A percentile compares a stretch with the other conserved stretches of the same genome.
phyloP scores from a whole-genome alignment of 92 coral and sea anemone genomes.

The Bergia puertoricense region DNA sequence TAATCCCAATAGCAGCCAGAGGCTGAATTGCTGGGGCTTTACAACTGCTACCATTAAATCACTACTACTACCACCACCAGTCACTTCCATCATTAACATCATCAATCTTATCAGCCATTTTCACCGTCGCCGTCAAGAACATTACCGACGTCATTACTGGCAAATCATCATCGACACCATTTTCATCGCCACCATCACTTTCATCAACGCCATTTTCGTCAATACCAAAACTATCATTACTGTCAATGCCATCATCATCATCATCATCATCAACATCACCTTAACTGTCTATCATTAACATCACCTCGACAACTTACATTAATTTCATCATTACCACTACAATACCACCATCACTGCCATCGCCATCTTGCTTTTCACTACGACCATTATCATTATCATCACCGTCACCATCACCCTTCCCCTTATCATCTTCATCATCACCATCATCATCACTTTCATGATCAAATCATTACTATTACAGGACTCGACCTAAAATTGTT shows the following conservation, averaged over 20 bases:
- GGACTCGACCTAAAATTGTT: too few species aligned
- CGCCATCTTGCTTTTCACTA: not conserved
- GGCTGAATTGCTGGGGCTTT: too few species aligned
- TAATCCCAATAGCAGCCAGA: too few species aligned
- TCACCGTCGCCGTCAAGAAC: too few species aligned
- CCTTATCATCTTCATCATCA: not conserved
- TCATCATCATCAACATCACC: not conserved
- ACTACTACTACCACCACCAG: not conserved
- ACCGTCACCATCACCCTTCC: not conserved
- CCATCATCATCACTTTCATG: not conserved
- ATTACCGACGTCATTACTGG: too few species aligned
- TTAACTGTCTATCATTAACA: not conserved
- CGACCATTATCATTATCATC: not conserved
- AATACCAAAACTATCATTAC: not conserved
- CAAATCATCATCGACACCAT: too few species aligned
- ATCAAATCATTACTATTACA: not conserved
- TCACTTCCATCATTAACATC: not conserved
- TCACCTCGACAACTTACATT: not conserved
- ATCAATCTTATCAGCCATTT: too few species aligned
- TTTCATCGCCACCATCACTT: too few species aligned
- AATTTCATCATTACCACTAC: not conserved
- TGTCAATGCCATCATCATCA: not conserved
- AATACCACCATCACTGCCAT: not conserved
- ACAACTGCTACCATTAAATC: not conserved
- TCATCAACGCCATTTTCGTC: not conserved